Evolutionary conservation across 2,797 vertebrate genomes (phyloP).

Genomic region (Masticophis lateralis): DNA sequence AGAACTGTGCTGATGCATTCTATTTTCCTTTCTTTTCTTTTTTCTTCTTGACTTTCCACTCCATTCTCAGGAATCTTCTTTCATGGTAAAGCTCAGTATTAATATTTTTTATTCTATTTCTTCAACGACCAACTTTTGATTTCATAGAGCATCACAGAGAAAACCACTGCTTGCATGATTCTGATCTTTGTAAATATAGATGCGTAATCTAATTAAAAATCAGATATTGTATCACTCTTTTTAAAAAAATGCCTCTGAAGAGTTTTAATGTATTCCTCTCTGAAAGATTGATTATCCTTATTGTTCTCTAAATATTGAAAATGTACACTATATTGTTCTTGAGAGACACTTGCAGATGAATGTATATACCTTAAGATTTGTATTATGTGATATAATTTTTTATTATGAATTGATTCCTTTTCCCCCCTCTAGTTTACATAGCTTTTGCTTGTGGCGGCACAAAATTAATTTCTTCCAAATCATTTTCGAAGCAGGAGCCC

Average conservation of each 20-base stretch:
- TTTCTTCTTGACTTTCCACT: background rate
- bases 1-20: background rate
- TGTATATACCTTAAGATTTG: background rate
- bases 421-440: background rate
- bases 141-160: background rate
- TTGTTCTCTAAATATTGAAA: conserved; percentile 37
- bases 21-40: background rate
- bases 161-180: background rate
- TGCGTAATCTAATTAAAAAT: background rate
- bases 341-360: conserved; percentile 28
- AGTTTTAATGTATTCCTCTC: background rate
- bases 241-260: background rate
- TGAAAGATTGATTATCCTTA: conserved; percentile 3
- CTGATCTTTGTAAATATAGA: background rate
- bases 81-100: background rate
- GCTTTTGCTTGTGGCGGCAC: background rate
- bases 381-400: background rate
- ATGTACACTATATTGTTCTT: conserved; percentile 26
- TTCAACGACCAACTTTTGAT: background rate
- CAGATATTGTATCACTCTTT: background rate
- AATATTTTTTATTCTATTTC: background rate
- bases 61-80: background rate
- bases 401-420: background rate
- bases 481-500: background rate
- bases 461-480: background rate